Base-by-base conservation (phyloP, 1,140 invertebrate genomes). In the Ganaspis sp. region DNA sequence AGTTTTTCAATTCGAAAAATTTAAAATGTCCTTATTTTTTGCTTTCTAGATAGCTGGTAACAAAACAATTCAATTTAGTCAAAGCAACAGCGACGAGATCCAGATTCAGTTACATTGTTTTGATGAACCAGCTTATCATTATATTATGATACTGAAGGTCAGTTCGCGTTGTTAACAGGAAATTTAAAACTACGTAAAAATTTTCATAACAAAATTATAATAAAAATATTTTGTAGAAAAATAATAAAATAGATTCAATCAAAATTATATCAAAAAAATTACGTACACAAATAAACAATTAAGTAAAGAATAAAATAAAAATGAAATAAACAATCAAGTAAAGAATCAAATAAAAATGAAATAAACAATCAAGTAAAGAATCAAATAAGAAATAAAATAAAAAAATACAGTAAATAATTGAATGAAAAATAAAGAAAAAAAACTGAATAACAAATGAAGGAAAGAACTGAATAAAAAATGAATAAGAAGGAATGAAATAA, bases 21-120 rank as follows among this genome's bases (percentile, higher is more conserved):
- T n/a, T n/a, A n/a, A n/a, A n/a, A n/a, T n/a, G n/a, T n/a, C n/a
- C 23, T 74, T 58, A 40, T 70, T 37, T 45, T 75, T 8, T 58
- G 19, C 21, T 23, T 29, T 58, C 21, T 23, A 4, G 15, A 58
- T 58, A 58, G 19, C 17, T 58, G 53, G 21, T 12, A 26, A 29
- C 23, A 29, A 64, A 64, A 64, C 23, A 29, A n/a, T 26, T 64
- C 12, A 34, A 29, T 64, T 29, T 29, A 64, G 58, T 29, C 58
- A 64, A 64, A 64, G n/a, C 58, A 64, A 29, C 11, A 12, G 26
- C 58, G 23, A 64, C 23, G 12, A 64, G 21, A 64, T 64, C 58
- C 23, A 21, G 58, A 64, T 29, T 64, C 58, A 29, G 26, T 64
- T 64, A 64, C 58, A 64, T 64, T 64, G 58, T 64, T 64, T 64